Evolutionary conservation across 2,888 invertebrate species (phyloP).

Genomic region (Galerucella calmariensis): DNA sequence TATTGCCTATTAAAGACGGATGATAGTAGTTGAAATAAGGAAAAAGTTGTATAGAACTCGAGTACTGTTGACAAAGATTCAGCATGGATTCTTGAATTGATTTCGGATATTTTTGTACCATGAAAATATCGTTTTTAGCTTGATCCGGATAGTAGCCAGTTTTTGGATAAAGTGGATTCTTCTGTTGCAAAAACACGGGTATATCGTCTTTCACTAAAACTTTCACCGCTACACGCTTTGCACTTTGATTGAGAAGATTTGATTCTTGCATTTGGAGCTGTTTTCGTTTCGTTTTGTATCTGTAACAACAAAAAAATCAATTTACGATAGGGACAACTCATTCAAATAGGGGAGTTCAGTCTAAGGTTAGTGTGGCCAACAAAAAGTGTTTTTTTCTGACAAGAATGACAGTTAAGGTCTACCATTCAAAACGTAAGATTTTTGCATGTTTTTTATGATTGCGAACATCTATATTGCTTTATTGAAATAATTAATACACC

Average conservation of each 20-base stretch:
- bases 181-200: conserved; percentile 66
- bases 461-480: too few relatives aligned
- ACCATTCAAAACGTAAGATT: too few relatives aligned
- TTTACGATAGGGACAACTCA: too few relatives aligned
- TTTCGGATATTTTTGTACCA: conserved; percentile 60
- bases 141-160: conserved; percentile 55
- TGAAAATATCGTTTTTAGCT: conserved; percentile 56
- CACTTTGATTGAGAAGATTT: conserved; percentile 74
- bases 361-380: too few relatives aligned
- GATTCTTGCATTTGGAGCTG: conserved; percentile 85
- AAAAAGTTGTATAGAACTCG: conserved; percentile 62
- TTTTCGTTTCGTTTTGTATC: conserved; percentile 93
- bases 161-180: conserved; percentile 54
- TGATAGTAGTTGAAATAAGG: conserved; percentile 65
- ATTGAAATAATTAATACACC: too few relatives aligned
- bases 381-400: too few relatives aligned
- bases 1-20: conserved; percentile 56
- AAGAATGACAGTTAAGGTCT: too few relatives aligned
- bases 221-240: conserved; percentile 90
- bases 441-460: too few relatives aligned
- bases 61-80: conserved; percentile 63
- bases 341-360: too few relatives aligned
- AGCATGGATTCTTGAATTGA: conserved; percentile 63
- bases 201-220: conserved; percentile 88
- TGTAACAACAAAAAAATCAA: conserved; percentile 15